Base-by-base conservation (phyloP, 2,797 vertebrate species). In the Sebastes hopkinsi region DNA sequence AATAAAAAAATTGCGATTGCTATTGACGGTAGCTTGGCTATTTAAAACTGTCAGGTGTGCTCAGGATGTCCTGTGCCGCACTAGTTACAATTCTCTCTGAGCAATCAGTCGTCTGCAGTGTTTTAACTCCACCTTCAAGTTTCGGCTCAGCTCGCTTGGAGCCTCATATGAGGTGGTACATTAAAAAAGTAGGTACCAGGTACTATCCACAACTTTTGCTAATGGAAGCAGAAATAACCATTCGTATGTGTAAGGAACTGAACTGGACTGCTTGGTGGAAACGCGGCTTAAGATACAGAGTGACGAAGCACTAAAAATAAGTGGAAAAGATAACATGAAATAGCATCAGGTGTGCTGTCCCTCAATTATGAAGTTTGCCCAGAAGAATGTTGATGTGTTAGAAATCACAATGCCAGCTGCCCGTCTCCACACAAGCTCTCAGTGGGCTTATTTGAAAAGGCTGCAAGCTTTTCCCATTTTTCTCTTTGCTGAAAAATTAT, bases 261-360 rank as follows among this genome's bases (percentile, higher is more conserved):
- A 60, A 60, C 58, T 30, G 2, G 27, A 18, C 16, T 20, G 59
- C 18, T 61, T 30, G 58, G 58, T 60, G 58, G 58, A 60, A 60
- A 30, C 29, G 8, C 4, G 56, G 25, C 56, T 59, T 60, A 30
- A 1, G 5, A 42, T 38, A 32, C 16, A 55, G 13, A 52, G 27
- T 38, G 36, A 61, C 54, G 58, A 58, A 25, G 52, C 29, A 36
- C 18, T 29, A 4, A 13, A 61, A 67, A 60, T 22, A 71, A 8
- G 3, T 42, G 25, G n/a, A 50, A 54, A 78, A 69, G 30, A 36
- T 27, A 34, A 34, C 70, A 84, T 72, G 16, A 72, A 71, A 32
- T 13, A 67, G 0, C 29, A 54, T 34, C 50, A 80, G 22, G 18
- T n/a, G 22, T 29, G 8, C 62, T 66, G 67, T 67, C 42, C 30